Evolutionary conservation across 2,888 invertebrate genomes (phyloP).

Genomic region (Pristionchus arcanus): DNA sequence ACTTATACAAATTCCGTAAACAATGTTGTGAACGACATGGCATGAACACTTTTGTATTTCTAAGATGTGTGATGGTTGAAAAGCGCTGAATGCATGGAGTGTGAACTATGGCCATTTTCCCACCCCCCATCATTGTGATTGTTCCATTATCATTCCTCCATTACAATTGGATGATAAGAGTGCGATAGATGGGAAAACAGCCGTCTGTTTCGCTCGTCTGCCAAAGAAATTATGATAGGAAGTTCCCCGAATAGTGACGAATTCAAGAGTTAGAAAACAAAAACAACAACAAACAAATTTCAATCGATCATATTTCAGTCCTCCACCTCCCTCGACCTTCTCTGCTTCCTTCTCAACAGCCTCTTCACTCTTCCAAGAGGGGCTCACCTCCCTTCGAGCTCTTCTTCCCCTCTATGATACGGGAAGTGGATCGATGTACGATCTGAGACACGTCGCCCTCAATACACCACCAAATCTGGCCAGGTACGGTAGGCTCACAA

Average conservation of each 20-base stretch:
- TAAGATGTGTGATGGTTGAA: not conserved
- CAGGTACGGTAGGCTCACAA: slow-evolving; percentile 80
- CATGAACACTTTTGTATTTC: not conserved
- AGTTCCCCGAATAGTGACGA: not conserved
- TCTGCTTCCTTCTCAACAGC: slow-evolving; percentile 28
- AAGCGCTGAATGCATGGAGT: not conserved
- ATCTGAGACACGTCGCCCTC: slow-evolving; percentile 93
- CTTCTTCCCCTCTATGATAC: slow-evolving; percentile 94
- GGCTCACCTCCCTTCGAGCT: slow-evolving; percentile 79
- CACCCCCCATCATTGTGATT: slow-evolving; percentile 20
- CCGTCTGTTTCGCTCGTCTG: not conserved
- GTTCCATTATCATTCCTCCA: not conserved
- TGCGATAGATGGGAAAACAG: slow-evolving; percentile 21
- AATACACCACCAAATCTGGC: slow-evolving; percentile 90
- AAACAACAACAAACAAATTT: not conserved
- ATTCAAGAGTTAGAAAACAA: not conserved
- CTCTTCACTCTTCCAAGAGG: slow-evolving; percentile 63
- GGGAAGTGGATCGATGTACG: slow-evolving; percentile 95
- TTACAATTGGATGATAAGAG: slow-evolving; percentile 19
- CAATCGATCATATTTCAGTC: not conserved
- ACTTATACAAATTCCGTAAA: too few relatives aligned
- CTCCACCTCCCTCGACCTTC: slow-evolving; percentile 19
- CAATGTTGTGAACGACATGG: not conserved
- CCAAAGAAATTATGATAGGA: not conserved
- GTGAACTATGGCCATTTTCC: not conserved